Percentiles rank a stretch among this genome's conserved stretches.
phyloP scores from a whole-genome alignment of 2,113 vertebrate genomes.

The Notothenia coriiceps region DNA sequence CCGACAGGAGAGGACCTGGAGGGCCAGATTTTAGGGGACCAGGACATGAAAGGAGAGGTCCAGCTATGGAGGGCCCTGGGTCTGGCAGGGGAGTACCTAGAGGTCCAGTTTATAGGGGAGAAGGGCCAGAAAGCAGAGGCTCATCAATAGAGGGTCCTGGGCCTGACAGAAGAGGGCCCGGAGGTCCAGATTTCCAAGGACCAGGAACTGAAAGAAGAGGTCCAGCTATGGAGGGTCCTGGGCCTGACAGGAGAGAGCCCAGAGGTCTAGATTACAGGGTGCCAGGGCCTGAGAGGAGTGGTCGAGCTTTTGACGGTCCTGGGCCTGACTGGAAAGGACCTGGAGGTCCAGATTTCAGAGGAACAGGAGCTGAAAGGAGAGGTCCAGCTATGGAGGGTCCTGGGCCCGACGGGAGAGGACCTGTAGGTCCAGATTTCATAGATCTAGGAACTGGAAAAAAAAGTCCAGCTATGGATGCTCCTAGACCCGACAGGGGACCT shows the following conservation, averaged over 20 bases:
- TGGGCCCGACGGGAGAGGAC: background rate
- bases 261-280: constrained; percentile 22
- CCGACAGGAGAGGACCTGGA: background rate
- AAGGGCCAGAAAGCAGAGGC: background rate
- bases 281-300: background rate
- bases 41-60: background rate
- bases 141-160: background rate
- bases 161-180: background rate
- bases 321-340: background rate
- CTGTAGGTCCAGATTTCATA: background rate
- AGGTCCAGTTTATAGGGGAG: background rate
- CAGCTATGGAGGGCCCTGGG: background rate
- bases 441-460: background rate
- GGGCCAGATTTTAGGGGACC: constrained; percentile 25
- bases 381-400: background rate
- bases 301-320: background rate
- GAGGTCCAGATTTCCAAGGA: background rate
- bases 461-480: background rate
- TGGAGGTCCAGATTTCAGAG: constrained; percentile 13
- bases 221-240: background rate
- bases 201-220: background rate
- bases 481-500: background rate
- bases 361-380: background rate
- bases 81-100: background rate
- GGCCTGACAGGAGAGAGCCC: background rate